Conservation (phyloP, 1,140 invertebrate species). For the Aporrectodea caliginosa region DNA sequence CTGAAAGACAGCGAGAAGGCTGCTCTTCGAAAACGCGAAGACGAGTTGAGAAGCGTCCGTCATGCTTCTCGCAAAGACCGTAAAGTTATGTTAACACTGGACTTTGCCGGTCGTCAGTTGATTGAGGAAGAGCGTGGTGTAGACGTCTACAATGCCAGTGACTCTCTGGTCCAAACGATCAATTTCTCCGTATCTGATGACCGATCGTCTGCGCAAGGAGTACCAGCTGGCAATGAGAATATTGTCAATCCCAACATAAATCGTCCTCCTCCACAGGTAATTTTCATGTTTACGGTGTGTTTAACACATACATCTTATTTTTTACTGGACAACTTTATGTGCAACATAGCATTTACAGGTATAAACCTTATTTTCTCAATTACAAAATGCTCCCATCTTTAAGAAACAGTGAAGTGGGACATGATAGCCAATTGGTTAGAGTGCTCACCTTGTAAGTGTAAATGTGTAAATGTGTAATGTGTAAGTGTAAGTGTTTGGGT, state of each 20-base stretch:
- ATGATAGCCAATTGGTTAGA: too few relatives aligned
- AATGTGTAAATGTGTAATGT: too few relatives aligned
- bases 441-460: too few relatives aligned
- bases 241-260: conserved; percentile 39
- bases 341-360: too few relatives aligned
- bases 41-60: conserved; percentile 66
- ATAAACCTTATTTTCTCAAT: too few relatives aligned
- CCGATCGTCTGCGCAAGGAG: neutral
- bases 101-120: conserved; percentile 70
- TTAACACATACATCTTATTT: too few relatives aligned
- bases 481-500: too few relatives aligned
- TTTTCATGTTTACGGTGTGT: too few relatives aligned
- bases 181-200: neutral
- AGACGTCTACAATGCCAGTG: conserved; percentile 51
- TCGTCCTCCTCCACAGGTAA: conserved; percentile 35
- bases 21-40: conserved; percentile 67
- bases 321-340: too few relatives aligned
- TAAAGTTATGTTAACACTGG: conserved; percentile 63
- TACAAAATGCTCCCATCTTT: too few relatives aligned
- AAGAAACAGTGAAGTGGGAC: too few relatives aligned
- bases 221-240: neutral
- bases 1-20: conserved; percentile 68
- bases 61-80: conserved; percentile 69
- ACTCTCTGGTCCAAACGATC: conserved; percentile 49
- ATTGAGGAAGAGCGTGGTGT: conserved; percentile 55